Evolutionary conservation across 2,888 invertebrate genomes (phyloP), one percentile per base, ranked within the genome.

Genomic region (Leptinotarsa juncta): DNA sequence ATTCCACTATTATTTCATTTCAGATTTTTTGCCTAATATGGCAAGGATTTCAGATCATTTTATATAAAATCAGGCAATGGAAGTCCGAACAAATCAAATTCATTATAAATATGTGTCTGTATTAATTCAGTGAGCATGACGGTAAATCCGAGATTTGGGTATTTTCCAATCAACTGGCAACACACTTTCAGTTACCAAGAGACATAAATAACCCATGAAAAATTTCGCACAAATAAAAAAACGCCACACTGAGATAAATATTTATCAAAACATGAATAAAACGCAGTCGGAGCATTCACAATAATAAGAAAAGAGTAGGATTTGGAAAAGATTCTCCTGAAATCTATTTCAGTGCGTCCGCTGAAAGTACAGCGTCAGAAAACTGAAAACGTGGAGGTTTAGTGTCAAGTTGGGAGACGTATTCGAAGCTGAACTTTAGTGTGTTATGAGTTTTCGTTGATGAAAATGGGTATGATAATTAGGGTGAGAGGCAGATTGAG

Each of bases 381-480:
- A 71, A 66, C 48, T 72, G 74, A 72, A 74, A 72, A 79, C 79
- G 79, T 76, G 77, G 77, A 75, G 71, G 68, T 76, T 74, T 73
- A 71, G 76, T 76, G 79, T 76, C 72, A 73, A 71, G 53, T 60
- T 70, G 65, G 72, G 65, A 65, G 14, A 53, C 18, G 53, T 26
- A 55, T 65, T 55, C 18, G 23, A 18, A 57, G 16, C n/a, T 4
- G n/a, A 42, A n/a, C 60, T 65, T 12, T 67, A 66, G 65, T 50
- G 70, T 74, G 74, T 60, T 77, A 51, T 72, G 75, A 65, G 67
- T 65, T 73, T 72, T 77, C 74, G 69, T 67, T 53, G 4, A 42
- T n/a, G 15, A 74, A 49, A 79, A 93, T 93, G 93, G 93, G 93
- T 70, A 93, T 93, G 93, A 93, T 93, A 83, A 92, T 92, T 50